Evolutionary conservation across 2,888 invertebrate species (phyloP), one percentile per base, ranked within the genome.

Genomic region (Scaptomyza flava): DNA sequence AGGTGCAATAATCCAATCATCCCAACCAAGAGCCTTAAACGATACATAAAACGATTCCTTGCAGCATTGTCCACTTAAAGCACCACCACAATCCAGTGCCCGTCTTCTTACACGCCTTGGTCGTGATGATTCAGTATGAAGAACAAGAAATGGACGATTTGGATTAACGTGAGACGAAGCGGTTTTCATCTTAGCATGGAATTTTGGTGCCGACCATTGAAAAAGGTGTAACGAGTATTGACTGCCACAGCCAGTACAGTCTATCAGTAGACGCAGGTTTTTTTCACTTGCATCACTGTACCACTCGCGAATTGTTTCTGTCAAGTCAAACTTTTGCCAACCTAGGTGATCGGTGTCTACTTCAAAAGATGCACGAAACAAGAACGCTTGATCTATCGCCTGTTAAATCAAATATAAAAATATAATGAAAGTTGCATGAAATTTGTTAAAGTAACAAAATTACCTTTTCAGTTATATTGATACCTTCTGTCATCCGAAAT

Each of bases 1-100:
- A 31, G 97, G 97, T 77, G 96, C 96, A 82, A 97, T 96, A 90
- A 98, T 97, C 97, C 97, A 98, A 93, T 98, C 97, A 92, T 97
- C 97, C 98, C 98, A 98, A 81, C 97, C 97, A 54, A 98, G 94
- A 86, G 96, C 95, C 90, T 96, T 95, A 93, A 98, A 98, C 92
- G 96, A 96, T 87, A 98, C 97, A 93, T 97, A 98, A 93, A 98
- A 97, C 52, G 96, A 94, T 92, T 98, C 96, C 90, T 97, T 97
- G 92, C 96, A 96, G 92, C 98, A 98, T 91, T 96, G 96, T 81
- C 94, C 94, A 47, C 87, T 89, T 0, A 87, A 66, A 2, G 95
- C 94, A 1, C 91, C 91, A 73, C 95, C 95, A 93, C 98, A 98
- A 91, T 97, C 97, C 65, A 97, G 94, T 38, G 97, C 96, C 77